phyloP scores from a whole-genome alignment of 2,797 vertebrate genomes.

The Myotis findleyi region DNA sequence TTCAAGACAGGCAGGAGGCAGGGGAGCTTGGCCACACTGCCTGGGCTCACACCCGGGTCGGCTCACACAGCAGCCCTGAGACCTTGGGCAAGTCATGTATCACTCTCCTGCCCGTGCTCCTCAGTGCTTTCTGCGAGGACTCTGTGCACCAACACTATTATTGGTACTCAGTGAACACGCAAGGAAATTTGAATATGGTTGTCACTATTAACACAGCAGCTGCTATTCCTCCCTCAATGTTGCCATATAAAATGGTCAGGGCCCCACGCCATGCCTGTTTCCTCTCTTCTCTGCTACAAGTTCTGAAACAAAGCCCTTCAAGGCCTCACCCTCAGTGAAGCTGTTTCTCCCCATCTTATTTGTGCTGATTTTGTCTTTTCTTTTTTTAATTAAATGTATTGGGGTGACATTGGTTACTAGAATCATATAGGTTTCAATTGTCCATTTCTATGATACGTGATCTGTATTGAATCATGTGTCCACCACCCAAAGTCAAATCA shows the following conservation, averaged over 20 bases:
- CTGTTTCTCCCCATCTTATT: not conserved
- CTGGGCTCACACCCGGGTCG: not conserved
- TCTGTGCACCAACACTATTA: not conserved
- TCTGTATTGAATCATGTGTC: not conserved
- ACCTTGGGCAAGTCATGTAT: not conserved
- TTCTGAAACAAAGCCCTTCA: not conserved
- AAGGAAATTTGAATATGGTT: not conserved
- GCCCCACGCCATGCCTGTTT: no score
- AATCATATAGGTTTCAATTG: not conserved
- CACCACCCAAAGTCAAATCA: not conserved
- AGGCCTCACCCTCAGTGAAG: fast-evolving
- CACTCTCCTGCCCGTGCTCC: not conserved
- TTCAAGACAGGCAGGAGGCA: not conserved
- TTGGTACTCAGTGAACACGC: not conserved
- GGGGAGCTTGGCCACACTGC: not conserved
- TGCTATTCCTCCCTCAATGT: fast-evolving
- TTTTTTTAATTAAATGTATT: not conserved
- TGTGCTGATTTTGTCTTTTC: not conserved
- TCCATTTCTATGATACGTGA: not conserved
- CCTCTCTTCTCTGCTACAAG: not conserved
- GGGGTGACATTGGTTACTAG: not conserved
- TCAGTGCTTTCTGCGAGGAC: not conserved
- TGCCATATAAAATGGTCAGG: not conserved
- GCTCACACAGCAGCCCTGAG: not conserved
- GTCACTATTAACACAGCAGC: not conserved